Evolutionary conservation across 2,888 invertebrate species (phyloP), one percentile per base, ranked within the genome.

Genomic region (Bedellia somnulentella): DNA sequence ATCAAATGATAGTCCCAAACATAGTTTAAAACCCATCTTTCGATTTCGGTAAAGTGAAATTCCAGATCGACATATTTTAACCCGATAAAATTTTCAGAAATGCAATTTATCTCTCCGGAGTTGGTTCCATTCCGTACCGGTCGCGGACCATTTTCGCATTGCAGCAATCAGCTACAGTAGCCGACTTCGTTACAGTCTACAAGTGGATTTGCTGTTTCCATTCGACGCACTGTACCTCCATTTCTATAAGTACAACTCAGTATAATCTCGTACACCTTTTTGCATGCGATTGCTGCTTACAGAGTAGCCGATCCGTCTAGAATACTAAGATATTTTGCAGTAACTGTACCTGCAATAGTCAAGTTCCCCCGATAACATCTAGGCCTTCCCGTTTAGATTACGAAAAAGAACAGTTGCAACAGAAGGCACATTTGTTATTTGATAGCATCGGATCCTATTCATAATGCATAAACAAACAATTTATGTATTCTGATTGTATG

Each of bases 61-160:
- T n/a, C n/a, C n/a, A n/a, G n/a, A n/a, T n/a, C n/a, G n/a, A n/a
- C n/a, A n/a, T n/a, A n/a, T n/a, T n/a, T n/a, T n/a, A n/a, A n/a
- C n/a, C n/a, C n/a, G n/a, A n/a, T n/a, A n/a, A n/a, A n/a, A n/a
- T n/a, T n/a, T n/a, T n/a, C n/a, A n/a, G n/a, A n/a, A n/a, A n/a
- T n/a, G n/a, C n/a, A n/a, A n/a, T n/a, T n/a, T n/a, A n/a, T n/a
- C n/a, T n/a, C n/a, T n/a, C n/a, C n/a, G n/a, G n/a, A n/a, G n/a
- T n/a, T n/a, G n/a, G n/a, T n/a, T n/a, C n/a, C n/a, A n/a, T n/a
- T n/a, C n/a, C n/a, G n/a, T n/a, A n/a, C n/a, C n/a, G n/a, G n/a
- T n/a, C n/a, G n/a, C n/a, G n/a, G 63, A 67, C 70, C 68, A 64
- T 70, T 68, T 70, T 71, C 67, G 59, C 67, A 63, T 62, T 67